These are phyloP conservation scores for Aptenodytes forsteri DNA, from an alignment of 2,113 vertebrate genomes.

Conservation along the genomic window DNA sequence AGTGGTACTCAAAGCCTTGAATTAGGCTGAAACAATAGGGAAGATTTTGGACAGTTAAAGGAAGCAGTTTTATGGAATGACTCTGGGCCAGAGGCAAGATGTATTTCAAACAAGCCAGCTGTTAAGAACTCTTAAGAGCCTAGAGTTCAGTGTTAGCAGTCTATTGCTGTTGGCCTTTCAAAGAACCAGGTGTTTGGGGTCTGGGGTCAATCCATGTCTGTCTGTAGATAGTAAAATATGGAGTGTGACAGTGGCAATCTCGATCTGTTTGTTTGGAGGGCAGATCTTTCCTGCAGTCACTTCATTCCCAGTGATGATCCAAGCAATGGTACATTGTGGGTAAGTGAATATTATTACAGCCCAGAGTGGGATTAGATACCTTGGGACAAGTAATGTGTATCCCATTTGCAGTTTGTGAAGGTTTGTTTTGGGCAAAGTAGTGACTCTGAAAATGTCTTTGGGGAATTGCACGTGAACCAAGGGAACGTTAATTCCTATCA, in stretches of 20 bases:
- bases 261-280: not conserved
- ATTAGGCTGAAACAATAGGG: conserved; percentile 31
- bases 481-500: not conserved
- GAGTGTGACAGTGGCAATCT: not conserved
- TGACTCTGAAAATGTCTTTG: not conserved
- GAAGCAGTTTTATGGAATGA: not conserved
- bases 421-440: not conserved
- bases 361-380: not conserved
- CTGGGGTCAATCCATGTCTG: not conserved
- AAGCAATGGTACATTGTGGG: not conserved
- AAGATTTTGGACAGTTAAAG: conserved; percentile 4
- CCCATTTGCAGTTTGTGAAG: not conserved
- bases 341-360: not conserved
- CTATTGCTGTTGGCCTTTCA: not conserved
- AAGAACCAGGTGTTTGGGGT: not conserved
- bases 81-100: not conserved
- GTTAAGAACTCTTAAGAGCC: not conserved
- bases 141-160: not conserved
- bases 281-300: not conserved
- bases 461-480: rapidly evolving
- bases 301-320: not conserved
- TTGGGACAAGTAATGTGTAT: not conserved
- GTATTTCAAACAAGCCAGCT: not conserved
- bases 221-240: not conserved
- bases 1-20: conserved; percentile 41